phyloP scores from a whole-genome alignment of 2,113 vertebrate species.

The Austrofundulus limnaeus region DNA sequence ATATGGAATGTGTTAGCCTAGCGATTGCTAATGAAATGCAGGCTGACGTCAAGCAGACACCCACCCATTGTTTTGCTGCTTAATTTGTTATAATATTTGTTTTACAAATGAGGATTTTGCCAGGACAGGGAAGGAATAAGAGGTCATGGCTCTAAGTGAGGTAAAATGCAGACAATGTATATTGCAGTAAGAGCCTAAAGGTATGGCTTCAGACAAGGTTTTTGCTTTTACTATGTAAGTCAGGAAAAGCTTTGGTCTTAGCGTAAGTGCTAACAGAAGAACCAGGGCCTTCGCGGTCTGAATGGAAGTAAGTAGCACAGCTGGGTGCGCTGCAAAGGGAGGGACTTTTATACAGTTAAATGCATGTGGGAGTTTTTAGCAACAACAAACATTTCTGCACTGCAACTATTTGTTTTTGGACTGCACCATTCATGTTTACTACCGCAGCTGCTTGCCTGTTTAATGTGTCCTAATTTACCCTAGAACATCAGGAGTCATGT shows the following conservation, averaged over 20 bases:
- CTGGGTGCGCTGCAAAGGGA: slow-evolving; percentile 49
- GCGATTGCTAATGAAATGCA: slow-evolving; percentile 79
- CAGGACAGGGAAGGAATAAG: slow-evolving; percentile 44
- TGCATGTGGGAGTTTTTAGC: slow-evolving; percentile 59
- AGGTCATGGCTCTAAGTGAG: slow-evolving; percentile 23
- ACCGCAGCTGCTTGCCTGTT: slow-evolving; percentile 39
- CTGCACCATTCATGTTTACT: slow-evolving; percentile 33
- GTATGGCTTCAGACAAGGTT: slow-evolving; percentile 20
- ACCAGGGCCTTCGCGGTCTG: slow-evolving; percentile 49
- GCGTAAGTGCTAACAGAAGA: slow-evolving; percentile 57
- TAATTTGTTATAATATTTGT: slow-evolving; percentile 84
- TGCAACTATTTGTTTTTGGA: slow-evolving; percentile 51
- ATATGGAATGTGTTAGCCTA: slow-evolving; percentile 81
- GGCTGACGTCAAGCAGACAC: slow-evolving; percentile 79
- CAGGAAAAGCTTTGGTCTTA: slow-evolving; percentile 48
- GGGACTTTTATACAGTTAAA: slow-evolving; percentile 42
- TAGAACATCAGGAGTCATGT: slow-evolving; percentile 19
- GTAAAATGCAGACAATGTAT: slow-evolving; percentile 21
- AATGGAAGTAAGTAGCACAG: slow-evolving; percentile 61
- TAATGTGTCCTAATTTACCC: slow-evolving; percentile 48
- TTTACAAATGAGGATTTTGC: slow-evolving; percentile 76
- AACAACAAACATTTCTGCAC: slow-evolving; percentile 52
- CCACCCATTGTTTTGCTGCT: slow-evolving; percentile 78
- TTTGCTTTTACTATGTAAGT: slow-evolving; percentile 20
- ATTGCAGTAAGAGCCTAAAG: slow-evolving; percentile 25